Percentiles rank a stretch among this genome's conserved stretches.
These are phyloP conservation scores for Macrophya alboannulata DNA, from an alignment of 2,888 invertebrate genomes.

Conservation along the genomic window DNA sequence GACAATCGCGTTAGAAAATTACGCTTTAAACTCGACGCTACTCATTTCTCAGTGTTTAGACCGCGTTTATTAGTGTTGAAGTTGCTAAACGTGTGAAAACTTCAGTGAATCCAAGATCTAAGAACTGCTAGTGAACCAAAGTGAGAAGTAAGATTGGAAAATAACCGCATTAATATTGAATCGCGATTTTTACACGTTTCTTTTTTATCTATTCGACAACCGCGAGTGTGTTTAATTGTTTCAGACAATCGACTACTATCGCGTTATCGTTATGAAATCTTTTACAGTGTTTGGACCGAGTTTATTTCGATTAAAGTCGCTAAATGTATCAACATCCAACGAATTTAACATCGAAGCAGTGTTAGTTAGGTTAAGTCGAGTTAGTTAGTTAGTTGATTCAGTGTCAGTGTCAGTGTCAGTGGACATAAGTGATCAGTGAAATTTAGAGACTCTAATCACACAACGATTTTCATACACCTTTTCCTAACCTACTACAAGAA, in stretches of 20 bases:
- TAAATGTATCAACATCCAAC: not conserved
- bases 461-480: not conserved
- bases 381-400: not conserved
- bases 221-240: no score
- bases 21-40: not conserved
- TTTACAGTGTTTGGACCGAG: not conserved
- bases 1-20: not conserved
- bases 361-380: not conserved
- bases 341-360: not conserved
- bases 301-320: not conserved
- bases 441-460: not conserved
- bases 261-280: not conserved
- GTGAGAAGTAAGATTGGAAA: no score
- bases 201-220: no score
- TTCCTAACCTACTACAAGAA: not conserved
- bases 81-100: not conserved
- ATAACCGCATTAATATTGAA: no score
- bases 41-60: not conserved
- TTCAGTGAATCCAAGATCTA: not conserved
- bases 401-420: not conserved
- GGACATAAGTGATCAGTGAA: slow-evolving; percentile 1
- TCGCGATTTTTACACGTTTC: no score
- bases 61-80: not conserved
- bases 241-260: not conserved
- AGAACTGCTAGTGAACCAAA: no score